Conservation (phyloP, 2,797 vertebrate genomes). For the Fringilla coelebs region DNA sequence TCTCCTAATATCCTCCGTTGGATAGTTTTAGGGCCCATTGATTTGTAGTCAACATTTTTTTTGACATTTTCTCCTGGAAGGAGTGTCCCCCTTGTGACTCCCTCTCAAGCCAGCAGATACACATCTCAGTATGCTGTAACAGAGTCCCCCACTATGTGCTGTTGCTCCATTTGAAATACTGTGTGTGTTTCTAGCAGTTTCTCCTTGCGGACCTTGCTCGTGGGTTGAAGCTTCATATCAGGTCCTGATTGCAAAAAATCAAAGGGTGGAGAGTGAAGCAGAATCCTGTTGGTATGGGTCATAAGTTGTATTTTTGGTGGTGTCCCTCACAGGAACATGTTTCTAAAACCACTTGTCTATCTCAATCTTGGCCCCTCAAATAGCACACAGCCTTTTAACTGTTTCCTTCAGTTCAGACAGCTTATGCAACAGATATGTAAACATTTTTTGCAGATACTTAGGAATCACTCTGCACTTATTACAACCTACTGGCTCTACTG, state of each 20-base stretch:
- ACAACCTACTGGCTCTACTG: neutral
- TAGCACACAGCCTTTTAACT: neutral
- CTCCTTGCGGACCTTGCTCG: neutral
- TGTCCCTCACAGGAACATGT: fast-evolving
- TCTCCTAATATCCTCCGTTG: fast-evolving
- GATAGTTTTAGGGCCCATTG: no score
- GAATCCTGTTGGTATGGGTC: neutral
- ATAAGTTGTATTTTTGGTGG: neutral
- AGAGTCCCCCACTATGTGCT: fast-evolving
- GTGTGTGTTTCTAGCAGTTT: neutral
- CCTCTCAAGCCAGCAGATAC: no score
- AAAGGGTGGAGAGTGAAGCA: neutral
- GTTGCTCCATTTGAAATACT: neutral
- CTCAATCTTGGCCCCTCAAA: fast-evolving
- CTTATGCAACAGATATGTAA: neutral
- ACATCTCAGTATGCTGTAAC: fast-evolving
- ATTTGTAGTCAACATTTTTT: neutral
- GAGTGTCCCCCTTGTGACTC: no score
- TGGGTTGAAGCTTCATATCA: neutral
- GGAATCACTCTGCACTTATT: no score
- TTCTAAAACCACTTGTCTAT: neutral
- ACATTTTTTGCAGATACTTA: neutral
- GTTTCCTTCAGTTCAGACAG: neutral
- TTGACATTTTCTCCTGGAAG: neutral
- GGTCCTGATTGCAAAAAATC: neutral